Base-by-base conservation (phyloP, 2,888 invertebrate genomes). In the Lepidochitona cinerea region DNA sequence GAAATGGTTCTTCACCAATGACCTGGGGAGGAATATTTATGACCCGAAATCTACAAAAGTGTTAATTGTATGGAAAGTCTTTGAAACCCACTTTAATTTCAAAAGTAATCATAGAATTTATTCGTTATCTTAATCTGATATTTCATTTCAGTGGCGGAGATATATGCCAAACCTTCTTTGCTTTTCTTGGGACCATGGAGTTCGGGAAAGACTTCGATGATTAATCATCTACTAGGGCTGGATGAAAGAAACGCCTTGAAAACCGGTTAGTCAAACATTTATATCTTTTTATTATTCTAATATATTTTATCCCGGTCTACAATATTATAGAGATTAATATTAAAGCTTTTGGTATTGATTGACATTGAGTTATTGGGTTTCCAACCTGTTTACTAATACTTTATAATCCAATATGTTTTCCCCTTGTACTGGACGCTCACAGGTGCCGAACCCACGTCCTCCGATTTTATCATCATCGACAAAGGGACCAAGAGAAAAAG, bases 101-200 rank as follows among this genome's bases (percentile, higher is more conserved):
- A 18, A 41, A 41, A 18, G 41, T 41, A 41, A 41, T 18, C 41
- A 41, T 9, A 54, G 12, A 54, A 54, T 23, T n/a, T 54, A 54
- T 54, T 54, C 9, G 41, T 41, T 41, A 12, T 9, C 9, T 18
- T 41, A 12, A 18, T 12, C 18, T 54, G n/a, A 23, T 23, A 18
- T 9, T 23, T 54, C 26, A 18, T 23, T 9, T 54, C 26, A 93
- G 97, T 97, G 92, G 95, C 96, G 1, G 97, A 98, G 93, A 96
- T 97, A 87, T 96, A 96, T 90, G 96, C 97, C 1, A 97, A 97
- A 88, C 97, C 98, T 1, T 92, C 97, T 87, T 94, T 97, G 70
- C 92, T 98, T 5, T 96, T 97, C 87, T 96, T 97, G 95, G 98
- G 98, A 54, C 97, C 97, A 53, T 97, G 97, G 96, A 97, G 97